Base-by-base conservation (phyloP, 23 tunicate genomes). In the Diplosoma virens region DNA sequence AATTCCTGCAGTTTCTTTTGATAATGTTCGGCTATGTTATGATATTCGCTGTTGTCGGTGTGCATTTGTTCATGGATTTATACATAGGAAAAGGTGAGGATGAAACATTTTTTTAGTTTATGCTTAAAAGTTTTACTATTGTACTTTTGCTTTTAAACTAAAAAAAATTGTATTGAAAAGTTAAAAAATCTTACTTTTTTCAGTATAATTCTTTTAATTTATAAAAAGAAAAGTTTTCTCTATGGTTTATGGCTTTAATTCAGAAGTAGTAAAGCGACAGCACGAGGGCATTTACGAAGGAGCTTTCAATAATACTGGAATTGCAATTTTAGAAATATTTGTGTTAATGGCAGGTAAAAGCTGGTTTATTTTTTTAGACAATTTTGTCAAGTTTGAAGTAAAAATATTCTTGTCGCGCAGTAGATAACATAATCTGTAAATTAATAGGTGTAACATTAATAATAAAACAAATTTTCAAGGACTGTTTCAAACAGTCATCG, bases 311-410 rank as follows among this genome's bases (percentile, higher is more conserved):
- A 58, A 89, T 33, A 71, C 71, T 0, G 96, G 87, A 27, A 82
- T 82, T 50, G 96, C 96, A 2, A 33, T 86, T 1, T 45, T 89
- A 32, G 79, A 89, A 63, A 71, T 82, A 1, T 89, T 89, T 56
- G 96, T 89, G 1, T 66, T 81, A 11, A 89, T 89, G 96, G 79
- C 96, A 60, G 96, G 96, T 82, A 53, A 45, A 45, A n/a, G n/a
- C n/a, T n/a, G n/a, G n/a, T n/a, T n/a, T n/a, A n/a, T n/a, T n/a
- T n/a, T n/a, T n/a, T n/a, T n/a, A n/a, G n/a, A n/a, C n/a, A n/a
- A n/a, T n/a, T n/a, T n/a, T n/a, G n/a, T n/a, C n/a, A n/a, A n/a
- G n/a, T n/a, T n/a, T n/a, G n/a, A n/a, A n/a, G n/a, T n/a, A n/a
- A n/a, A n/a, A n/a, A n/a, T n/a, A n/a, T n/a, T n/a, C n/a, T n/a